Base-by-base conservation (phyloP, 2,888 invertebrate genomes). In the Crocallis elinguaria region DNA sequence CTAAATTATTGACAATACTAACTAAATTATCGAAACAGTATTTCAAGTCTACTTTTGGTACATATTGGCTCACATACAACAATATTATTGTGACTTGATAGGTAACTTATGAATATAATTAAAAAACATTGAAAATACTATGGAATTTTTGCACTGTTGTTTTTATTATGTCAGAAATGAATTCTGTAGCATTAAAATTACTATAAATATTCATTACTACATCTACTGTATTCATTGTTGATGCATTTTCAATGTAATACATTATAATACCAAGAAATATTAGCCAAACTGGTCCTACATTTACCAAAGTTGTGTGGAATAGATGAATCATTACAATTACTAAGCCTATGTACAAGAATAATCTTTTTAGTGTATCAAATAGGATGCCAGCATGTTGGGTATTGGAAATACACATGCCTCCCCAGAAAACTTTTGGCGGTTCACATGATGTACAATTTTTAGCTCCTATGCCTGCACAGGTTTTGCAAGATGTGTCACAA, bases 361-460 rank as follows among this genome's bases (percentile, higher is more conserved):
- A 57, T 67, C 77, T 80, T 64, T 68, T 73, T 3, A 73, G 57
- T 49, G 75, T 68, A 61, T 66, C 71, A 38, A 48, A 71, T 58
- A 85, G 52, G 43, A 84, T 66, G 41, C 77, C 67, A 58, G 71
- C 66, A 64, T 73, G 80, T 14, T 73, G 50, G 48, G 69, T 66
- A 39, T 67, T 71, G 62, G 79, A 69, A 39, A 90, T 61, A 73
- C 91, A 91, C 64, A 70, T 74, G 7, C 82, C 82, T 67, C 75
- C 74, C 82, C 81, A 85, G 21, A 87, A 57, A 0, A 76, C 64
- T 55, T 75, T 54, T 35, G 56, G 56, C 1, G 64, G 12, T 30
- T 94, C 94, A 92, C 98, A 98, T 67, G 93, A 89, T 43, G 93
- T 92, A 82, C 98, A 98, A 93, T 97, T 96, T 74, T 96, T 95